A percentile compares a stretch with the other conserved stretches of the same genome.
phyloP scores from a whole-genome alignment of 2,797 vertebrate species.

The Anableps anableps region DNA sequence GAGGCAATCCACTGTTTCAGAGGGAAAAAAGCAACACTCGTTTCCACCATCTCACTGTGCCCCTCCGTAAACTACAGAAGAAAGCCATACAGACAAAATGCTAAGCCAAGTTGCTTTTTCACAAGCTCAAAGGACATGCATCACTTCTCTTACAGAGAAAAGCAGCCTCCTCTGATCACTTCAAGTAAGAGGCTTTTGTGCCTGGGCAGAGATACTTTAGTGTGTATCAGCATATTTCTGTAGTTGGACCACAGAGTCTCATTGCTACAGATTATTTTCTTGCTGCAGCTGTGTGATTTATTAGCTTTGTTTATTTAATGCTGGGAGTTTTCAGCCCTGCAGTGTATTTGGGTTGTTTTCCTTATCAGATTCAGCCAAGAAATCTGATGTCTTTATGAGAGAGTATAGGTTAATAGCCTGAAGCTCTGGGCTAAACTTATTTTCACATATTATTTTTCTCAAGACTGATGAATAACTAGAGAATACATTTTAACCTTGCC shows the following conservation, averaged over 20 bases:
- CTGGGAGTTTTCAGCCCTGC: not conserved
- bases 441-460: not conserved
- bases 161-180: not conserved
- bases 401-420: not conserved
- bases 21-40: not conserved
- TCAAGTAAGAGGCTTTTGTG: slow-evolving; percentile 1
- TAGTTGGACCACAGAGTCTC: slow-evolving; percentile 5
- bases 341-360: not conserved
- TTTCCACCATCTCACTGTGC: not conserved
- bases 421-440: not conserved
- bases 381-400: not conserved
- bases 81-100: not conserved
- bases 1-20: not conserved
- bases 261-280: slow-evolving; percentile 3
- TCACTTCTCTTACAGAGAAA: not conserved
- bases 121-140: not conserved
- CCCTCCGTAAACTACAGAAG: not conserved
- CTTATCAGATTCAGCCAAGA: not conserved
- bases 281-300: not conserved
- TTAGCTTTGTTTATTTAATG: not conserved
- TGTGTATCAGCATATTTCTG: not conserved
- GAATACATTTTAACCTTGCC: not conserved
- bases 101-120: not conserved
- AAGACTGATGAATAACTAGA: not conserved
- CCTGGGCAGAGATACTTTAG: slow-evolving; percentile 3